Evolutionary conservation across 1,140 invertebrate genomes (phyloP).

Genomic region (Contarinia nasturtii): DNA sequence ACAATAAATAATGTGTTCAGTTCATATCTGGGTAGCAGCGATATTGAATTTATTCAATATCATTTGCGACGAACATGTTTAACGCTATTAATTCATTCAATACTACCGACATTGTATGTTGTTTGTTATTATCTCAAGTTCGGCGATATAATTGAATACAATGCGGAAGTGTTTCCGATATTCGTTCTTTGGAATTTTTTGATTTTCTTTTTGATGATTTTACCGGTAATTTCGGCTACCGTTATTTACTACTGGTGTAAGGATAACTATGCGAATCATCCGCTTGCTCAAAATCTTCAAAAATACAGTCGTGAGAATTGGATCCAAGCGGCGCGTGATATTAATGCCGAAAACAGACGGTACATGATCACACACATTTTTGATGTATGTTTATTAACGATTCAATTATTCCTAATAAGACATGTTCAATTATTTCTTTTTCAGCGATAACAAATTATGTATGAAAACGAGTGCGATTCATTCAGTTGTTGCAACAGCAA

Average conservation of each 20-base stretch:
- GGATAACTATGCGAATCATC: constrained; percentile 51
- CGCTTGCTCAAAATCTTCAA: constrained; percentile 43
- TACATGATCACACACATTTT: not conserved
- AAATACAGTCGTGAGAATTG: constrained; percentile 37
- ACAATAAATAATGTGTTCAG: constrained; percentile 48
- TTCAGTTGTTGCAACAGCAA: constrained; percentile 59
- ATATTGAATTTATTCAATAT: constrained; percentile 46
- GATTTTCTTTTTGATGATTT: constrained; percentile 17
- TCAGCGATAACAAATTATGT: constrained; percentile 53
- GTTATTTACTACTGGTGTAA: constrained; percentile 42
- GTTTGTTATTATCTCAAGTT: constrained; percentile 29
- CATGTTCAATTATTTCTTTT: constrained; percentile 13
- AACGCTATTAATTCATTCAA: constrained; percentile 44
- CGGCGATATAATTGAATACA: constrained; percentile 23
- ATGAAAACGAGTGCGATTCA: constrained; percentile 46
- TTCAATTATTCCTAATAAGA: constrained; percentile 3
- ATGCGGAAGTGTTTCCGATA: constrained; percentile 12
- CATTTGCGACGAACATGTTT: constrained; percentile 45
- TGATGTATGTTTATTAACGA: too few relatives aligned
- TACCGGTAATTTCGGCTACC: constrained; percentile 22
- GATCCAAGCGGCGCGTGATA: constrained; percentile 43
- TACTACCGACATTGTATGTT: constrained; percentile 47
- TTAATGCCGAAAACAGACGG: constrained; percentile 54
- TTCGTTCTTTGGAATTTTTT: constrained; percentile 22
- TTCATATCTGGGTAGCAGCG: constrained; percentile 42